Evolutionary conservation across 2,113 vertebrate genomes (phyloP).

Genomic region (Condylura cristata): DNA sequence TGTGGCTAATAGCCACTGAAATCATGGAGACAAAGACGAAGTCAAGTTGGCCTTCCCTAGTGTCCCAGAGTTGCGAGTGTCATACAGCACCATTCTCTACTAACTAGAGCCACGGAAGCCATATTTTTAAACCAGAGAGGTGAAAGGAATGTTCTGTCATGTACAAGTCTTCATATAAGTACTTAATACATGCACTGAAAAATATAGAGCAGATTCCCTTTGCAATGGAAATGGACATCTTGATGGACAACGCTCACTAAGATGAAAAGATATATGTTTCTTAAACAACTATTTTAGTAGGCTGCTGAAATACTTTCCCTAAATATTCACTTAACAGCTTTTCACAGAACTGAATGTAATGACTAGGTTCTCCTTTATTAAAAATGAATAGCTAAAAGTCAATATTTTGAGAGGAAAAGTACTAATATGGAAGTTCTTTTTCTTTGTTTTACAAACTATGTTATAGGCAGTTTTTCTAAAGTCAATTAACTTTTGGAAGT

Average conservation of each 20-base stretch:
- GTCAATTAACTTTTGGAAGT: neutral
- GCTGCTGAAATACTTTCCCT: neutral
- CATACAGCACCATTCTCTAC: neutral
- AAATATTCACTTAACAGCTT: neutral
- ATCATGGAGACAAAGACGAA: neutral
- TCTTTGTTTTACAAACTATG: slow-evolving; percentile 12
- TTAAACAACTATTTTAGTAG: neutral
- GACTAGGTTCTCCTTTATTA: neutral
- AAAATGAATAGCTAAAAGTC: neutral
- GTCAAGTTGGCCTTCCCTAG: neutral
- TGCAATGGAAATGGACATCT: neutral
- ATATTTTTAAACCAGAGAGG: neutral
- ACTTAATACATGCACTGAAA: neutral
- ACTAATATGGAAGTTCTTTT: neutral
- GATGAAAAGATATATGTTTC: neutral
- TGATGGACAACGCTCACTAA: neutral
- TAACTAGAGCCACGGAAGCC: neutral
- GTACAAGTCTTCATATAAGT: neutral
- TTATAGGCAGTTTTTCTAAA: neutral
- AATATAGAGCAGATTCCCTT: neutral
- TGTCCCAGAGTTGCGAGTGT: neutral
- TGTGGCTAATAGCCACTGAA: neutral
- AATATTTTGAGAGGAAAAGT: neutral
- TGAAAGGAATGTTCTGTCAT: neutral
- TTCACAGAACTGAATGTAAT: neutral